Evolutionary conservation across 1,140 invertebrate genomes (phyloP).

Genomic region (Halyomorpha halys): DNA sequence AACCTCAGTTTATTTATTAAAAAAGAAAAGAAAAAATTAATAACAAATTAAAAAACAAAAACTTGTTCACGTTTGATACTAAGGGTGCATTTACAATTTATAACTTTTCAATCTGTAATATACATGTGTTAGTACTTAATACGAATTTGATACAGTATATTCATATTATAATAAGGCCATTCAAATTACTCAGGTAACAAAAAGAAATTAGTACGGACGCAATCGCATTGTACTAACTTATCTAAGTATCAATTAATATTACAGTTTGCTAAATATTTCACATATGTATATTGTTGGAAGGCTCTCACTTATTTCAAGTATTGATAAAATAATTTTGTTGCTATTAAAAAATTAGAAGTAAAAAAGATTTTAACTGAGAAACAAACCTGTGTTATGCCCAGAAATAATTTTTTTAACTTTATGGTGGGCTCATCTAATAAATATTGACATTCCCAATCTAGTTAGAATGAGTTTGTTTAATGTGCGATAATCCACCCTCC

Average conservation of each 20-base stretch:
- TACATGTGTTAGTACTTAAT: not conserved
- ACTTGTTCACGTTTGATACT: not conserved
- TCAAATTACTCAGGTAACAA: not conserved
- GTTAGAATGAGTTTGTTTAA: no score
- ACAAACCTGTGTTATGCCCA: no score
- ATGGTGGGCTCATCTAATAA: no score
- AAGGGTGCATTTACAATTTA: slow-evolving; percentile 1
- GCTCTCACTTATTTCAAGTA: slow-evolving; percentile 1
- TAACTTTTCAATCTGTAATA: not conserved
- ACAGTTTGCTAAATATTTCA: slow-evolving; percentile 3
- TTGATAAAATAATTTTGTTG: not conserved
- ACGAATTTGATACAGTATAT: not conserved
- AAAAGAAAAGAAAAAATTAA: not conserved
- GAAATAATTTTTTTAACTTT: no score
- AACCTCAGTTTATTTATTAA: not conserved
- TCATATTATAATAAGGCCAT: slow-evolving; percentile 5
- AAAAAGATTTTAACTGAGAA: no score
- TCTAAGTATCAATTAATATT: slow-evolving; percentile 8
- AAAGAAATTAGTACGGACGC: slow-evolving; percentile 9
- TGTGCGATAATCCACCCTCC: no score
- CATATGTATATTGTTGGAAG: not conserved
- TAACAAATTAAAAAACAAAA: no score
- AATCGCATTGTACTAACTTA: slow-evolving; percentile 13
- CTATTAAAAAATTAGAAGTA: not conserved
- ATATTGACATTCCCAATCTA: no score